Percentiles rank a stretch among this genome's conserved stretches.
phyloP scores from a whole-genome alignment of 2,888 invertebrate species.

The Choristoneura rosaceana region DNA sequence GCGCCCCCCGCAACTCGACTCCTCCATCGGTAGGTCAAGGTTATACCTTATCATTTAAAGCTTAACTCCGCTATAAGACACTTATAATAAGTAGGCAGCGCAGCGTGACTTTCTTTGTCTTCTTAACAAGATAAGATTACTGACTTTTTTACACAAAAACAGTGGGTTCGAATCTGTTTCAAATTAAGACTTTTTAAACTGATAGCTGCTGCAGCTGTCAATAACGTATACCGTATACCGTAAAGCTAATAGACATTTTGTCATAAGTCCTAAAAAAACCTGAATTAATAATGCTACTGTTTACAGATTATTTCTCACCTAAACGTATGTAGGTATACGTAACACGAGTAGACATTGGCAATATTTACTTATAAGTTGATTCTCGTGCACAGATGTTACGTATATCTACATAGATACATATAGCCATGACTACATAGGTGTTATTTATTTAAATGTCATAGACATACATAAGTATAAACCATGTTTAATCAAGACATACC shows the following conservation, averaged over 20 bases:
- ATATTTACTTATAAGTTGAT: constrained; percentile 6
- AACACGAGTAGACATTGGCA: background rate
- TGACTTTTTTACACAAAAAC: background rate
- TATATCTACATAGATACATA: background rate
- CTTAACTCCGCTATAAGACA: background rate
- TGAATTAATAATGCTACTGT: constrained; percentile 47
- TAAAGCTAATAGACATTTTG: background rate
- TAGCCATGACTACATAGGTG: background rate
- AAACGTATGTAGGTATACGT: constrained; percentile 37
- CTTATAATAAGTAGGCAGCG: too few relatives aligned
- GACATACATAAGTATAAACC: background rate
- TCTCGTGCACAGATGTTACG: constrained; percentile 16
- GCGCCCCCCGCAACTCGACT: constrained; percentile 67
- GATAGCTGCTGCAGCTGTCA: too few relatives aligned
- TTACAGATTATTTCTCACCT: constrained; percentile 55
- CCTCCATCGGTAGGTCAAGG: constrained; percentile 70
- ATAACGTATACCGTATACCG: too few relatives aligned
- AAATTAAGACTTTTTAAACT: too few relatives aligned
- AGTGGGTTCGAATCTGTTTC: too few relatives aligned
- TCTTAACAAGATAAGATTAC: constrained; percentile 8
- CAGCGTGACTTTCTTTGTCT: background rate
- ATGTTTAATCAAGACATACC: constrained; percentile 1
- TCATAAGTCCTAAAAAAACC: constrained; percentile 13
- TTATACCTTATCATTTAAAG: constrained; percentile 24
- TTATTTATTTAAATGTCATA: constrained; percentile 17